Base-by-base conservation (phyloP, 2,888 invertebrate genomes). In the Lithodes maja region DNA sequence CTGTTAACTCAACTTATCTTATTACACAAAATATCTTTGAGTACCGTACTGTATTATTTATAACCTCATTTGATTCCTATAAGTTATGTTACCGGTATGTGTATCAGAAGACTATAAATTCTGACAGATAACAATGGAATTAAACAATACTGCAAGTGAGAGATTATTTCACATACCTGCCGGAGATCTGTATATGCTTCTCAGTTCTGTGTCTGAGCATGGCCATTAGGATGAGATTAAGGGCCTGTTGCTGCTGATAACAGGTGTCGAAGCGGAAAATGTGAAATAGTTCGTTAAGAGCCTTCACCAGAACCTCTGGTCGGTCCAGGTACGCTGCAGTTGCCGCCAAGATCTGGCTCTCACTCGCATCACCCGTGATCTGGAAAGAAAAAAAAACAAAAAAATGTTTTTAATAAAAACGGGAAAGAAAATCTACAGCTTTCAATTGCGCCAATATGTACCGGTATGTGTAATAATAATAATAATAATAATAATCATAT, bases 291-390 rank as follows among this genome's bases (percentile, higher is more conserved):
- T 98, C 98, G 93, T 98, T 99, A 61, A 99, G 95, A 50, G 98
- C 97, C 93, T 97, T 95, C 92, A 96, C 95, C 89, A 99, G 94
- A 93, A 98, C 95, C 80, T 96, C 96, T 0, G 97, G 96, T 92
- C 98, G 95, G 92, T 98, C 97, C 94, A 97, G 95, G 93, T 98
- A 99, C 15, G 96, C 90, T 92, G 94, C 93, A 82, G 95, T 97
- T 33, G 99, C 97, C 53, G 96, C 96, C 55, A 99, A 94, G 86
- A 99, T 97, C 94, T 99, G 99, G 92, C 96, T 96, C 93, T 98
- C 98, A 93, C 96, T 97, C 0, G 97, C 97, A 94, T 98, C 98
- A 12, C 99, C 99, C 82, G 98, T 96, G 93, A 99, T 96, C 97
- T 97, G 93, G 52, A 94, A n/a, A 75, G n/a, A 74, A 53, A 9